Evolutionary conservation across 2,797 vertebrate genomes (phyloP), one percentile per base, ranked within the genome.

Genomic region (Sebastes kiyomatsui): DNA sequence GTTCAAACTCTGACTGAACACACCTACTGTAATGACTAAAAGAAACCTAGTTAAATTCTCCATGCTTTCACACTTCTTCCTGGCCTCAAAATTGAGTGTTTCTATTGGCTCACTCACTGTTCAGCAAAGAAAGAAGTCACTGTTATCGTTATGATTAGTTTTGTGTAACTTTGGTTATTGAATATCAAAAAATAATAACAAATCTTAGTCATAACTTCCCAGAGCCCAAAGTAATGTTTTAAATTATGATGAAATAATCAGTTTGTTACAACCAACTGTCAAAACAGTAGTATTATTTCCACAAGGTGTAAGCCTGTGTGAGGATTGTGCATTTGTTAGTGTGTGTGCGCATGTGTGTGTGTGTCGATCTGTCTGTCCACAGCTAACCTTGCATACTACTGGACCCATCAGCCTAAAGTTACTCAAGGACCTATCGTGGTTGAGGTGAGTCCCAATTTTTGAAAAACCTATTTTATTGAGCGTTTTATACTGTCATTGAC

Each of bases 61-160:
- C 80, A 88, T 87, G 86, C 62, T 81, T 87, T 67, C 67, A 74
- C 55, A 16, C 52, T 61, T 70, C 65, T 80, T 86, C 74, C 84
- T 83, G 61, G 13, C 12, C 18, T 58, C 27, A 6, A 52, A 65
- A 25, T 16, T 32, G 8, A 72, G 28, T 20, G n/a, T 85, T 81
- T 81, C 70, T 83, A 68, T 88, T 87, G 78, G 82, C 33, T 73
- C 27, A 35, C 28, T n/a, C 27, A 35, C 28, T n/a, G 46, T 55
- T 71, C 2, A 69, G 13, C 27, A 32, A 77, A 80, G 68, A 52
- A 52, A n/a, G 20, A 52, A n/a, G 32, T 62, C 30, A 12, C 25
- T 55, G 14, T 55, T 32, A 32, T 58, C 2, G 2, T 67, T 20
- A 58, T 16, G 6, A 64, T 64, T 64, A 35, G 12, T 38, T 38